A percentile compares a stretch with the other conserved stretches of the same genome.
These are phyloP conservation scores for Thunnus albacares DNA, from an alignment of 2,797 vertebrate genomes.

Conservation along the genomic window DNA sequence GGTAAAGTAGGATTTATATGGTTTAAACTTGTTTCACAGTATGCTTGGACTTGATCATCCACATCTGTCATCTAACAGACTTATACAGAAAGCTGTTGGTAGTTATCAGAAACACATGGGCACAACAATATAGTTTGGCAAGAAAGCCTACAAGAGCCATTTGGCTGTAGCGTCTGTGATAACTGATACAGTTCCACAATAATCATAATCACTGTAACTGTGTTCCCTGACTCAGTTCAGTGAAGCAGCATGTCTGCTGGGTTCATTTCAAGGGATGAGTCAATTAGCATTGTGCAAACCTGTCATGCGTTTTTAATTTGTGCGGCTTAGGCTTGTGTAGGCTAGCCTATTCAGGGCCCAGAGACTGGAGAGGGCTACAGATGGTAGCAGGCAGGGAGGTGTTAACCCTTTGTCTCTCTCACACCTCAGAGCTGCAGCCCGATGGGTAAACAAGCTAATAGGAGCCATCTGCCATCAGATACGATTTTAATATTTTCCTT, in stretches of 20 bases:
- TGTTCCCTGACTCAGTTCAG: slow-evolving; percentile 57
- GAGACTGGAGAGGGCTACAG: slow-evolving; percentile 62
- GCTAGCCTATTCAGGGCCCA: slow-evolving; percentile 44
- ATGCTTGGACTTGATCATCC: not conserved
- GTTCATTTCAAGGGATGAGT: slow-evolving; percentile 64
- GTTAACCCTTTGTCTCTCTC: slow-evolving; percentile 75
- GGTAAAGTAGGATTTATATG: not conserved
- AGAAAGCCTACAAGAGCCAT: slow-evolving; percentile 13
- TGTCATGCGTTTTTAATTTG: slow-evolving; percentile 63
- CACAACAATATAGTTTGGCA: not conserved
- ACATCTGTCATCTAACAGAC: slow-evolving; percentile 7
- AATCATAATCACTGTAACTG: slow-evolving; percentile 35
- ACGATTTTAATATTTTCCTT: slow-evolving; percentile 44
- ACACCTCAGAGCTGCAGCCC: slow-evolving; percentile 62
- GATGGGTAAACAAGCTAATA: slow-evolving; percentile 62
- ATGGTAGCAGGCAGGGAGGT: slow-evolving; percentile 72
- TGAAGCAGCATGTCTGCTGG: slow-evolving; percentile 53
- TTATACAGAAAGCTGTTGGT: not conserved
- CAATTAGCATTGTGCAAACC: slow-evolving; percentile 62
- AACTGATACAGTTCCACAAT: slow-evolving; percentile 25
- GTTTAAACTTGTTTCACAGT: slow-evolving; percentile 12
- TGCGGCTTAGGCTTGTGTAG: slow-evolving; percentile 44
- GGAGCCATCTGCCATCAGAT: slow-evolving; percentile 65
- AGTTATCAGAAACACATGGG: slow-evolving; percentile 1
- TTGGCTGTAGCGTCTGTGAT: slow-evolving; percentile 14